phyloP scores from a whole-genome alignment of 2,113 vertebrate genomes.

The Hippocampus barbouri region DNA sequence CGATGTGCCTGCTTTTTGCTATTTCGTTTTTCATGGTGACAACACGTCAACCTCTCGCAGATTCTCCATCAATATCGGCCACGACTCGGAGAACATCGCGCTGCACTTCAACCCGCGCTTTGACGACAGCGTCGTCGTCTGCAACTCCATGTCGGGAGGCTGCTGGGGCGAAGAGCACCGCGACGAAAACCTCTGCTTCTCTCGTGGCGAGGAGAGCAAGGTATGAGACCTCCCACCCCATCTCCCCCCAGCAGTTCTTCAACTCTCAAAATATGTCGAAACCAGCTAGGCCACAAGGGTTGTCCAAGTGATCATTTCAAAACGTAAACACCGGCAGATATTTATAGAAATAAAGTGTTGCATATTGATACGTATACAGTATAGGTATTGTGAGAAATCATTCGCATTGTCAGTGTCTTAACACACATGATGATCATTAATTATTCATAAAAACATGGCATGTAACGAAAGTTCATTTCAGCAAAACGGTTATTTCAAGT shows the following conservation, averaged over 20 bases:
- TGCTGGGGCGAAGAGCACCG: conserved; percentile 53
- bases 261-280: too few species aligned
- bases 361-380: too few species aligned
- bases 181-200: conserved; percentile 57
- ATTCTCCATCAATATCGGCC: conserved; percentile 72
- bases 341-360: too few species aligned
- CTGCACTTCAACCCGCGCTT: conserved; percentile 76
- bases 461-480: too few species aligned
- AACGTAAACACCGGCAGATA: too few species aligned
- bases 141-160: conserved; percentile 61
- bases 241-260: too few species aligned
- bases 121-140: conserved; percentile 46
- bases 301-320: too few species aligned
- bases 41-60: conserved; percentile 22
- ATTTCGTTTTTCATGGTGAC: not conserved
- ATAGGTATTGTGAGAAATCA: too few species aligned
- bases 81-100: conserved; percentile 53
- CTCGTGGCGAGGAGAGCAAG: conserved; percentile 65
- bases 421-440: too few species aligned
- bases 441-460: too few species aligned
- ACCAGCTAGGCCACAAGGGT: not conserved
- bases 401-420: too few species aligned
- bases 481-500: too few species aligned
- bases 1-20: not conserved
- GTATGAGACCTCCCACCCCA: conserved; percentile 31